These are phyloP conservation scores for Nysson spinosus DNA, from an alignment of 2,888 invertebrate genomes.

Conservation along the genomic window DNA sequence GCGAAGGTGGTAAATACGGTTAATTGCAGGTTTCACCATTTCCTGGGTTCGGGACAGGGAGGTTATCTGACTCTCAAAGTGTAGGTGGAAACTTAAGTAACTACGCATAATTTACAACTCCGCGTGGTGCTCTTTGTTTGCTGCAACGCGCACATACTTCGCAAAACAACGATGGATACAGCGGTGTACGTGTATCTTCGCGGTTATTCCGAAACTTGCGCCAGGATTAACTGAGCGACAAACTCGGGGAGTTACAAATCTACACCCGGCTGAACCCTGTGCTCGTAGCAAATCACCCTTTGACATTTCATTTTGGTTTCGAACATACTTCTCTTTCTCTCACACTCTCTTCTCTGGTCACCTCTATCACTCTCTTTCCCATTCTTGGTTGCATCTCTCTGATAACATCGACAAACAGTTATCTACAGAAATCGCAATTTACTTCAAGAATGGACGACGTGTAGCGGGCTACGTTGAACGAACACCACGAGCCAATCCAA, in stretches of 20 bases:
- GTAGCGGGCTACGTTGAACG: not conserved
- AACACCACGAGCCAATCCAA: conserved; percentile 10
- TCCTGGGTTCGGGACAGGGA: conserved; percentile 18
- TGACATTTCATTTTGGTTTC: conserved; percentile 49
- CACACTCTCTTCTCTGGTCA: no score
- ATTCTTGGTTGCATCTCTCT: no score
- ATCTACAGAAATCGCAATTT: conserved; percentile 40
- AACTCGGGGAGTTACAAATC: conserved; percentile 31
- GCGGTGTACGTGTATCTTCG: conserved; percentile 21
- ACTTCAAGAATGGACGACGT: conserved; percentile 7
- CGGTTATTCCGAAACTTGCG: conserved; percentile 19
- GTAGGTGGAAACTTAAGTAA: conserved; percentile 32
- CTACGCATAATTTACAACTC: conserved; percentile 39
- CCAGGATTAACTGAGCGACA: conserved; percentile 39
- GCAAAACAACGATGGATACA: conserved; percentile 28
- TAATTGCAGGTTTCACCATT: conserved; percentile 36
- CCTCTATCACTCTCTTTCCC: no score
- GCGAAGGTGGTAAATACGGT: conserved; percentile 31
- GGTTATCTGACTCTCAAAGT: conserved; percentile 40
- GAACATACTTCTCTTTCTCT: conserved; percentile 21
- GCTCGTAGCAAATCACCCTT: conserved; percentile 44
- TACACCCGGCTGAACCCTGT: not conserved
- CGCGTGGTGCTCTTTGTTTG: conserved; percentile 34
- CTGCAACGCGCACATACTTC: conserved; percentile 7
- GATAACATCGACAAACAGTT: conserved; percentile 20